These are phyloP conservation scores for Scaptomyza cyrtandrae DNA, from an alignment of 2,888 invertebrate species.

Conservation along the genomic window DNA sequence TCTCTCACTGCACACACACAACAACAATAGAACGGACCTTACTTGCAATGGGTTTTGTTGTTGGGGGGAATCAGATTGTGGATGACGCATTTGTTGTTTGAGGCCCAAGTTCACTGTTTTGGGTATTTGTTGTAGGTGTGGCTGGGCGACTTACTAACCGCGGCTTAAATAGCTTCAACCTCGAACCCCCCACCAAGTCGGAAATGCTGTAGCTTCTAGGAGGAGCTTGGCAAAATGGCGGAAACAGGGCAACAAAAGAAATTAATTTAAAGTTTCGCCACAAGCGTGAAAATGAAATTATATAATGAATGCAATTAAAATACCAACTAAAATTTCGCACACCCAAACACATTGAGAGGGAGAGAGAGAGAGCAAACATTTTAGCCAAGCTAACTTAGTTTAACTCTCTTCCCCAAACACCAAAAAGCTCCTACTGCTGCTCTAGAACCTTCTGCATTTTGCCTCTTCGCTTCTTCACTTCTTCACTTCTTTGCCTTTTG, in stretches of 20 bases:
- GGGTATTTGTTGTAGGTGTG: conserved; percentile 42
- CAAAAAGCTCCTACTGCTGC: background rate
- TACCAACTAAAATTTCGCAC: conserved; percentile 53
- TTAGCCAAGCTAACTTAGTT: conserved; percentile 62
- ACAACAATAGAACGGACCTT: conserved; percentile 47
- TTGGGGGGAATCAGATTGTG: conserved; percentile 11
- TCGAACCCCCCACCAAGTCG: conserved; percentile 15
- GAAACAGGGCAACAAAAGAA: conserved; percentile 73
- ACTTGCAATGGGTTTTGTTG: conserved; percentile 46
- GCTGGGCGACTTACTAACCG: conserved; percentile 36
- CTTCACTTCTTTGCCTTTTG: conserved; percentile 26
- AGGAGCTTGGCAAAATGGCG: conserved; percentile 63
- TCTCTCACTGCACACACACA: conserved; percentile 65
- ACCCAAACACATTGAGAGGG: conserved; percentile 9
- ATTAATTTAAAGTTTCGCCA: conserved; percentile 75
- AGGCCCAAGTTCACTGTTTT: background rate
- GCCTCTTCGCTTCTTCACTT: background rate
- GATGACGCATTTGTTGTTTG: conserved; percentile 57
- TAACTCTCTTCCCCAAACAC: conserved; percentile 1
- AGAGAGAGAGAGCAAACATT: conserved; percentile 55
- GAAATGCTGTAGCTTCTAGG: conserved; percentile 44
- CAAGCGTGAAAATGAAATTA: conserved; percentile 78
- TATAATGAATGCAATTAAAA: conserved; percentile 81
- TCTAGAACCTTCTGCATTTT: background rate
- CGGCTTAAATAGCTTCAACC: conserved; percentile 32